Evolutionary conservation across 1,140 invertebrate genomes (phyloP).

Genomic region (Saccostrea cuccullata): DNA sequence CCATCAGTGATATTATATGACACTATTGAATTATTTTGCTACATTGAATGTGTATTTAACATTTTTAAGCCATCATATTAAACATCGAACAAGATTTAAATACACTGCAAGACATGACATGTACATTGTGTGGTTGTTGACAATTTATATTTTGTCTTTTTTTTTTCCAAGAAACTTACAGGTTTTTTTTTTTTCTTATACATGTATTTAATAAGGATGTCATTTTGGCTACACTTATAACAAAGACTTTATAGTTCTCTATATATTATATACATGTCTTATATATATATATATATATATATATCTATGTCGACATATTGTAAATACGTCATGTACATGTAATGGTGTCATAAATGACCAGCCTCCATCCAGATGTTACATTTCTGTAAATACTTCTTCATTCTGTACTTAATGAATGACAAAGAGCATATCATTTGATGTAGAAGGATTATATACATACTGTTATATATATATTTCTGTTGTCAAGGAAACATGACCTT

Average conservation of each 20-base stretch:
- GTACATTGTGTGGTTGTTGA: background rate
- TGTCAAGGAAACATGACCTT: conserved; percentile 23
- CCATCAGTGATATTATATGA: background rate
- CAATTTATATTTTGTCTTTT: conserved; percentile 36
- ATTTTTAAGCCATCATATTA: background rate
- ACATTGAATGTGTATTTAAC: conserved; percentile 12
- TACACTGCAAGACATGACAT: conserved; percentile 6
- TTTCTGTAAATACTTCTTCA: background rate
- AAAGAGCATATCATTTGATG: conserved; percentile 37
- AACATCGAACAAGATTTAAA: conserved; percentile 10
- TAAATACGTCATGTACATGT: conserved; percentile 22
- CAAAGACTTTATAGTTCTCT: conserved; percentile 28
- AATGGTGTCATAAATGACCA: conserved; percentile 1
- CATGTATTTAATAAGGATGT: conserved; percentile 7
- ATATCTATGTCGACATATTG: conserved; percentile 25
- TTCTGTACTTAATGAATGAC: conserved; percentile 15
- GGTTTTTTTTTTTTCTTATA: conserved; percentile 7
- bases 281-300: background rate
- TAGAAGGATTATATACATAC: conserved; percentile 31
- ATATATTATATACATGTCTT: conserved; percentile 11
- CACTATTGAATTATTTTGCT: conserved; percentile 32
- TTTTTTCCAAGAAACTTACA: conserved; percentile 41
- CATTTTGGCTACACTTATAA: conserved; percentile 26
- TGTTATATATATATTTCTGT: conserved; percentile 15
- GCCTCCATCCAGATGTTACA: background rate